Conservation (phyloP, 1,140 invertebrate genomes). For the Lepidurus arcticus region DNA sequence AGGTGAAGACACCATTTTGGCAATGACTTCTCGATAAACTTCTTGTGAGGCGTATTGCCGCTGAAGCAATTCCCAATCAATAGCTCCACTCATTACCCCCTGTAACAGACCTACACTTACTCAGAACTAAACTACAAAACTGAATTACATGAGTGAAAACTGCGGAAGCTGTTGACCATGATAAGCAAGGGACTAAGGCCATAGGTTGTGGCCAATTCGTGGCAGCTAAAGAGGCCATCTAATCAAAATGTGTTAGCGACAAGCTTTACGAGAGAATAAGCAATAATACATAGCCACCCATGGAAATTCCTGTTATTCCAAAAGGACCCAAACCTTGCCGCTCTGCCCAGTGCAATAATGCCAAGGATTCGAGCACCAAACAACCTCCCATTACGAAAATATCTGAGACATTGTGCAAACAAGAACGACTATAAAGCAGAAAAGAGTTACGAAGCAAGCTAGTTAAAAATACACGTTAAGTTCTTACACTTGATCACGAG, state of each 20-base stretch:
- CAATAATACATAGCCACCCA: slow-evolving; percentile 91
- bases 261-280: slow-evolving; percentile 34
- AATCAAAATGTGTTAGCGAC: slow-evolving; percentile 34
- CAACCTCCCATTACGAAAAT: slow-evolving; percentile 99
- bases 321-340: slow-evolving; percentile 78
- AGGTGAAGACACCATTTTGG: slow-evolving; percentile 60
- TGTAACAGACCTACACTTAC: slow-evolving; percentile 44
- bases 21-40: slow-evolving; percentile 70
- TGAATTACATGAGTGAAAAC: slow-evolving; percentile 83
- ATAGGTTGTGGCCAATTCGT: slow-evolving; percentile 91
- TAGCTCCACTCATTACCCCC: slow-evolving; percentile 90
- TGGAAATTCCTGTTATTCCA: slow-evolving; percentile 94
- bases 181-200: slow-evolving; percentile 86
- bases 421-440: slow-evolving; percentile 66
- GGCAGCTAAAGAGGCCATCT: slow-evolving; percentile 96
- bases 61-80: slow-evolving; percentile 88
- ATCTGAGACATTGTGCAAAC: slow-evolving; percentile 91
- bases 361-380: slow-evolving; percentile 86
- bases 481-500: slow-evolving; percentile 80
- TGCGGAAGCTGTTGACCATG: slow-evolving; percentile 92
- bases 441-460: slow-evolving; percentile 32
- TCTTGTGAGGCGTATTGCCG: slow-evolving; percentile 81
- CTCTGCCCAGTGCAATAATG: slow-evolving; percentile 89
- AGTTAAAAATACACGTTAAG: slow-evolving; percentile 33
- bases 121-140: slow-evolving; percentile 33